Conservation (phyloP, 2,113 vertebrate species). For the Tychaedon coryphoeus region DNA sequence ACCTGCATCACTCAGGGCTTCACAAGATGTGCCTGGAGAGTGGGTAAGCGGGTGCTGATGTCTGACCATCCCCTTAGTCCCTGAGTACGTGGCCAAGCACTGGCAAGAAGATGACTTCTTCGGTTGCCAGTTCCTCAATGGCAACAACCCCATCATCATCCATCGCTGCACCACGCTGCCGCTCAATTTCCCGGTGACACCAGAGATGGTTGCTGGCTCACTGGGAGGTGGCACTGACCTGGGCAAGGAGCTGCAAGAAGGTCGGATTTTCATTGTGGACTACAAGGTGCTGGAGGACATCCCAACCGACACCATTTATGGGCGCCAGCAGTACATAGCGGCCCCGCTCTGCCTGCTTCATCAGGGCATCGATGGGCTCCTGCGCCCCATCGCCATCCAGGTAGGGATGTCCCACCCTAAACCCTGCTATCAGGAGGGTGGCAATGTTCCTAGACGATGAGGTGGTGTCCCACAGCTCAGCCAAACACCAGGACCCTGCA, state of each 20-base stretch:
- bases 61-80: background rate
- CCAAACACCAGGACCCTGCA: background rate
- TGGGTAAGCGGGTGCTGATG: background rate
- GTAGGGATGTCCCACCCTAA: background rate
- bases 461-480: background rate
- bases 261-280: background rate
- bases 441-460: background rate
- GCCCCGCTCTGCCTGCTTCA: background rate
- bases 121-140: background rate
- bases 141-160: background rate
- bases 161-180: background rate
- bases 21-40: background rate
- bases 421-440: background rate
- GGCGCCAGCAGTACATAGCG: background rate
- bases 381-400: background rate
- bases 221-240: background rate
- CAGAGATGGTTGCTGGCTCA: background rate
- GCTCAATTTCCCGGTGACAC: background rate
- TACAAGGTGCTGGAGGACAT: background rate
- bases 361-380: background rate
- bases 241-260: background rate
- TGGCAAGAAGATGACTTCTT: slow-evolving; percentile 2
- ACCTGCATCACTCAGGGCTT: background rate
- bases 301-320: background rate
- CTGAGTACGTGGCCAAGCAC: background rate